Conservation (phyloP, 2,888 invertebrate species). For the Brachycybe producta region DNA sequence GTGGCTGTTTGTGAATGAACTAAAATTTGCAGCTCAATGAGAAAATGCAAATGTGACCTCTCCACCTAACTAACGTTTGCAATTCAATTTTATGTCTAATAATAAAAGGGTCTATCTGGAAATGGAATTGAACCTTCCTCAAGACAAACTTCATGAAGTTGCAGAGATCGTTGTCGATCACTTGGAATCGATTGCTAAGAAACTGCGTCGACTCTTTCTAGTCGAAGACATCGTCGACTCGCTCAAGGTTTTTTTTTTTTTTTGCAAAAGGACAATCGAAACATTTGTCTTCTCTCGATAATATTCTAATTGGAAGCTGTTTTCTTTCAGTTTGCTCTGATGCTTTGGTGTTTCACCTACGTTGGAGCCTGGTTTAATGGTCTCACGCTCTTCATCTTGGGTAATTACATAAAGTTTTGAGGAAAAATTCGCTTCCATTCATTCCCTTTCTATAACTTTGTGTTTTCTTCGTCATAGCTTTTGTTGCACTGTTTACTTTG, state of each 20-base stretch:
- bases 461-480: conserved; percentile 48
- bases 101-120: conserved; percentile 79
- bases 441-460: conserved; percentile 1
- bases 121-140: conserved; percentile 69
- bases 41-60: too few species aligned
- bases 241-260: conserved; percentile 34
- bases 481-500: conserved; percentile 83
- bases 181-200: conserved; percentile 62
- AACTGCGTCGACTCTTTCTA: conserved; percentile 84
- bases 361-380: conserved; percentile 98
- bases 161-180: conserved; percentile 77
- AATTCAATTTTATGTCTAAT: too few species aligned
- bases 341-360: conserved; percentile 94
- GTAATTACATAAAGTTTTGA: conserved; percentile 40
- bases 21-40: too few species aligned
- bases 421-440: not conserved
- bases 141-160: conserved; percentile 79
- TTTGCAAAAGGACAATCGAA: not conserved
- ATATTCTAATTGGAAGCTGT: not conserved
- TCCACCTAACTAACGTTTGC: too few species aligned
- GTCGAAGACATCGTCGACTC: conserved; percentile 90
- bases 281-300: not conserved
- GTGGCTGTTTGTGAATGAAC: too few species aligned
- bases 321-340: conserved; percentile 71
- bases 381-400: conserved; percentile 91